Conservation (phyloP, 2,113 vertebrate genomes). For the Malurus cyaneus region DNA sequence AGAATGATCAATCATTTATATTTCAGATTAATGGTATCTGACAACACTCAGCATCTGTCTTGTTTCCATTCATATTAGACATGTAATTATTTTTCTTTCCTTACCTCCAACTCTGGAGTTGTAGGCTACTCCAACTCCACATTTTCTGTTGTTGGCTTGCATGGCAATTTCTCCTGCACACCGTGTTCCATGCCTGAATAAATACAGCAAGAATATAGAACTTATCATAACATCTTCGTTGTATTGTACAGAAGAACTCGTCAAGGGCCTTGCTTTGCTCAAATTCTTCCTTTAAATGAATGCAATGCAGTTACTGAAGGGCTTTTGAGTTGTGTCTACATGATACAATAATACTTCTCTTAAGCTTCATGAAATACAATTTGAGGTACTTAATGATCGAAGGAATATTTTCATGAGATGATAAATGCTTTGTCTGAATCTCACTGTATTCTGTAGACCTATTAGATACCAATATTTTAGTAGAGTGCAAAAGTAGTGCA, state of each 20-base stretch:
- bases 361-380: background rate
- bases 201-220: background rate
- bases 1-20: background rate
- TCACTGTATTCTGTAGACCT: background rate
- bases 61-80: background rate
- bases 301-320: background rate
- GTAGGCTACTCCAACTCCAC: slow-evolving; percentile 95
- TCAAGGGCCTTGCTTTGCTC: background rate
- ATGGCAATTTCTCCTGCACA: slow-evolving; percentile 98
- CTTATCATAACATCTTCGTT: background rate
- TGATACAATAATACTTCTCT: background rate
- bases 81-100: background rate
- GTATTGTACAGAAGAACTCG: background rate
- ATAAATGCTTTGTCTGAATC: background rate
- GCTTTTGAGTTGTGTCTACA: background rate
- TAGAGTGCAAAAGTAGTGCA: background rate
- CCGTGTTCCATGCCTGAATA: slow-evolving; percentile 89
- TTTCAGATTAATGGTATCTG: background rate
- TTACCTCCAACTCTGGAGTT: slow-evolving; percentile 97
- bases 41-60: background rate
- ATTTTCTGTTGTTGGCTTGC: slow-evolving; percentile 97
- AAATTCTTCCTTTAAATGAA: background rate
- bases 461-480: background rate
- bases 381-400: background rate
- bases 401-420: background rate